Evolutionary conservation across 1,140 invertebrate genomes (phyloP).

Genomic region (Cecropterus lyciades): DNA sequence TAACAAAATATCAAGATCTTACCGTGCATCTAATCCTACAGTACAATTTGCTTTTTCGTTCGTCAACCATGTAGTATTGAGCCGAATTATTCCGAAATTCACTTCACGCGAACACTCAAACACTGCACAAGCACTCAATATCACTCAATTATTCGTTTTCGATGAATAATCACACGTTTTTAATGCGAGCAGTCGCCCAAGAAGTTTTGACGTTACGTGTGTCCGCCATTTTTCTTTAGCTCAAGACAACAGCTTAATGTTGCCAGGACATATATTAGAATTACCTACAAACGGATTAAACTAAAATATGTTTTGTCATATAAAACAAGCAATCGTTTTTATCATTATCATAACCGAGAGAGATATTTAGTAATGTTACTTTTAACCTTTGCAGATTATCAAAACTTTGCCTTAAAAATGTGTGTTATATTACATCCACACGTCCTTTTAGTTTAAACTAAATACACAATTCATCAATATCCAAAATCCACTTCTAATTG

Average conservation of each 20-base stretch:
- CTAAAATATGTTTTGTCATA: not conserved
- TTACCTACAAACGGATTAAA: not conserved
- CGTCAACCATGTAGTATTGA: conserved; percentile 47
- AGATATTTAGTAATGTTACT: too few species aligned
- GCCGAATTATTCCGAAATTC: conserved; percentile 36
- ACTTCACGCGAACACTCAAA: conserved; percentile 45
- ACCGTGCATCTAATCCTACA: conserved; percentile 69
- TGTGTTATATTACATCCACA: conserved; percentile 11
- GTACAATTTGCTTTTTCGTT: conserved; percentile 51
- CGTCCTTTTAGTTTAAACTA: not conserved
- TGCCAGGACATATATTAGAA: conserved; percentile 46
- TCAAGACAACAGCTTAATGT: conserved; percentile 60
- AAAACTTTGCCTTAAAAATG: too few species aligned
- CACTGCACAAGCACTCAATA: conserved; percentile 49
- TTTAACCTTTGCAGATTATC: too few species aligned
- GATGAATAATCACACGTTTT: conserved; percentile 64
- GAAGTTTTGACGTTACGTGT: conserved; percentile 74
- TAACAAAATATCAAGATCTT: conserved; percentile 49
- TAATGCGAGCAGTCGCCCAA: conserved; percentile 56
- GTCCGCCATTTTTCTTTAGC: conserved; percentile 75
- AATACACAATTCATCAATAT: not conserved
- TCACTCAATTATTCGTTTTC: conserved; percentile 51
- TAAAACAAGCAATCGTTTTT: not conserved
- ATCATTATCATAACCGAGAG: too few species aligned
- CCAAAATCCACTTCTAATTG: not conserved